These are phyloP conservation scores for Anticlea derivata DNA, from an alignment of 2,888 invertebrate genomes.

Conservation along the genomic window DNA sequence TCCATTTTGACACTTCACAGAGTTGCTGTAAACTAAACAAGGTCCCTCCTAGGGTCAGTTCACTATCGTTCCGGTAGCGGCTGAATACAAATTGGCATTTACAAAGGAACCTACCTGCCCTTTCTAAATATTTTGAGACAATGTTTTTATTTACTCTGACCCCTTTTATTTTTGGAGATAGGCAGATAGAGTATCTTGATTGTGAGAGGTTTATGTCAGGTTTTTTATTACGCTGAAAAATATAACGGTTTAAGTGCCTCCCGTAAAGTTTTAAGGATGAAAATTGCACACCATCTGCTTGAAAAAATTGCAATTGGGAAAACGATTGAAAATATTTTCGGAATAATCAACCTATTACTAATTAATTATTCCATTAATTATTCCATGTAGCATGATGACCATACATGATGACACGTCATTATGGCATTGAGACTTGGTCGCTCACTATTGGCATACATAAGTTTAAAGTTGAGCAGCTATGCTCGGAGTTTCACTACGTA, in stretches of 20 bases:
- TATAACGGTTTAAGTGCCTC: slow-evolving; percentile 8
- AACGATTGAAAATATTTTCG: background rate
- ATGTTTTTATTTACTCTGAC: slow-evolving; percentile 26
- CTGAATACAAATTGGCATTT: slow-evolving; percentile 40
- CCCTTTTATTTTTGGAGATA: slow-evolving; percentile 29
- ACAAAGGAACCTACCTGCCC: slow-evolving; percentile 31
- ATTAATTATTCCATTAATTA: too few species aligned
- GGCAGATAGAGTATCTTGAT: slow-evolving; percentile 13
- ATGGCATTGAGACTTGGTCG: too few species aligned
- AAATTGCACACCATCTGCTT: slow-evolving; percentile 1
- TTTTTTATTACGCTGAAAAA: slow-evolving; percentile 25
- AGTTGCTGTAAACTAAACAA: slow-evolving; percentile 26
- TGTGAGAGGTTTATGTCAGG: slow-evolving; percentile 15
- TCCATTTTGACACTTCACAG: slow-evolving; percentile 19
- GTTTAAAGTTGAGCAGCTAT: too few species aligned
- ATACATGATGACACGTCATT: too few species aligned
- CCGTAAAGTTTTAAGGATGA: slow-evolving; percentile 1
- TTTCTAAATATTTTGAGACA: slow-evolving; percentile 26
- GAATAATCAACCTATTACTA: too few species aligned
- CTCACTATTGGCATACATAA: too few species aligned
- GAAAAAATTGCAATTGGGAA: too few species aligned
- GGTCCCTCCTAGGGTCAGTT: slow-evolving; percentile 10
- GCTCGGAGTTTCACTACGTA: too few species aligned
- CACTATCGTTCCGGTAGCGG: slow-evolving; percentile 18
- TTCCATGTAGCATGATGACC: too few species aligned